Evolutionary conservation across 2,888 invertebrate genomes (phyloP).

Genomic region (Margaritifera margaritifera): DNA sequence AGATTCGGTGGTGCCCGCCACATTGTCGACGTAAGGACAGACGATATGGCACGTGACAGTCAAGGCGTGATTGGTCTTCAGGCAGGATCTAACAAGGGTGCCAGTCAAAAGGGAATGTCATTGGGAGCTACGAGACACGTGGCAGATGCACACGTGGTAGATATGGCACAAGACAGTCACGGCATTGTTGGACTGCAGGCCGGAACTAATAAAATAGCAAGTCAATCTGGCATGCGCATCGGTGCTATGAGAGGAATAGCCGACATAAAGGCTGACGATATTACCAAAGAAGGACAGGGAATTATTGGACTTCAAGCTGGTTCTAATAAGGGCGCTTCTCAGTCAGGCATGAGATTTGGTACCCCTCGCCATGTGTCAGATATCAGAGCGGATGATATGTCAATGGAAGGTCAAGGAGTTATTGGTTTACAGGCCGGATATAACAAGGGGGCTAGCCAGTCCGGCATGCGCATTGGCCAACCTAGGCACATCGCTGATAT

Average conservation of each 20-base stretch:
- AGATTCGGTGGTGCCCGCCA: constrained; percentile 54
- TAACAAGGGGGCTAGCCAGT: constrained; percentile 64
- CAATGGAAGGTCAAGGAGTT: constrained; percentile 45
- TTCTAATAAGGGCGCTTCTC: constrained; percentile 63
- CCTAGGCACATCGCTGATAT: constrained; percentile 62
- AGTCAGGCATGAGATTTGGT: constrained; percentile 63
- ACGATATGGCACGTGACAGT: constrained; percentile 42
- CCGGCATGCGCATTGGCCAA: constrained; percentile 60
- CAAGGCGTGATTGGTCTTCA: constrained; percentile 59
- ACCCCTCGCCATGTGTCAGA: constrained; percentile 51
- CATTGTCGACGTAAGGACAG: constrained; percentile 43
- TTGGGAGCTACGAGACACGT: constrained; percentile 64
- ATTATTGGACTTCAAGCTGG: constrained; percentile 63
- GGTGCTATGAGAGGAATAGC: constrained; percentile 59
- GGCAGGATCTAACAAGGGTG: constrained; percentile 64
- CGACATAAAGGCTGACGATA: constrained; percentile 54
- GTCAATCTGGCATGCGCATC: constrained; percentile 68
- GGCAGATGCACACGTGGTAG: constrained; percentile 40
- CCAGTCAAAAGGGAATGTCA: constrained; percentile 58
- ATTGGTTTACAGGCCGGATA: constrained; percentile 62
- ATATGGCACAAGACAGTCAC: constrained; percentile 59
- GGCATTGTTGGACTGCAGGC: constrained; percentile 67
- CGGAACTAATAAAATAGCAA: constrained; percentile 69
- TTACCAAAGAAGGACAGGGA: constrained; percentile 44
- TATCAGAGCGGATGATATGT: constrained; percentile 28